phyloP scores from a whole-genome alignment of 2,888 invertebrate genomes.

The Lobophora halterata region DNA sequence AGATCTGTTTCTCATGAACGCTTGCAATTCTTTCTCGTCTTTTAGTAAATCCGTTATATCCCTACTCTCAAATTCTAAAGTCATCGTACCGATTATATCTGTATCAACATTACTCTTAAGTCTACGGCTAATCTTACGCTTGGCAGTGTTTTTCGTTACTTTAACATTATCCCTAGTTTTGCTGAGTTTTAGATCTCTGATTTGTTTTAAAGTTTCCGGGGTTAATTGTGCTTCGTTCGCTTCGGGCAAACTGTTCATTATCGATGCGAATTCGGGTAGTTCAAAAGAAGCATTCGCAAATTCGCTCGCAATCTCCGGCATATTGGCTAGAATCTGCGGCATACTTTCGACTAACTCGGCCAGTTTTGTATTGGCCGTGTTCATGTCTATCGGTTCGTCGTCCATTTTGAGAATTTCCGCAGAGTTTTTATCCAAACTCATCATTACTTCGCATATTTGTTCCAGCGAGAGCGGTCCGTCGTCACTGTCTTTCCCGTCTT shows the following conservation, averaged over 20 bases:
- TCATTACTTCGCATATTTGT: conserved; percentile 69
- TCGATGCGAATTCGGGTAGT: conserved; percentile 67
- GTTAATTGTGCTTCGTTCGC: conserved; percentile 67
- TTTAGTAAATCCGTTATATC: conserved; percentile 57
- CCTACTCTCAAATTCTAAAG: conserved; percentile 62
- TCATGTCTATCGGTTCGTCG: conserved; percentile 50
- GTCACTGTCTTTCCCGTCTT: conserved; percentile 42
- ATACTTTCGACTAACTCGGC: conserved; percentile 66
- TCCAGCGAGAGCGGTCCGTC: conserved; percentile 57
- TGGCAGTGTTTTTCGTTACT: conserved; percentile 70
- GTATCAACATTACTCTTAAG: conserved; percentile 52
- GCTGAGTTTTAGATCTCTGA: conserved; percentile 65
- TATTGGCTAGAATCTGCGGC: conserved; percentile 70
- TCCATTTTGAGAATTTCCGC: conserved; percentile 62
- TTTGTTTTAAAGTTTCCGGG: conserved; percentile 72
- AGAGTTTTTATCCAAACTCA: conserved; percentile 65
- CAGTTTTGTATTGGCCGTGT: conserved; percentile 54
- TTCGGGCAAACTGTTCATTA: conserved; percentile 65
- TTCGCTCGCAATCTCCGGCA: conserved; percentile 70
- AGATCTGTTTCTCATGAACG: conserved; percentile 50
- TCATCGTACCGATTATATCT: conserved; percentile 56
- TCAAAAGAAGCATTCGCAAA: conserved; percentile 65
- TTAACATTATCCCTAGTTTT: conserved; percentile 65
- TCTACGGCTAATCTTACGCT: conserved; percentile 63
- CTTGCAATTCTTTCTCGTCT: conserved; percentile 60